phyloP scores from a whole-genome alignment of 2,797 vertebrate species.

The Luscinia luscinia region DNA sequence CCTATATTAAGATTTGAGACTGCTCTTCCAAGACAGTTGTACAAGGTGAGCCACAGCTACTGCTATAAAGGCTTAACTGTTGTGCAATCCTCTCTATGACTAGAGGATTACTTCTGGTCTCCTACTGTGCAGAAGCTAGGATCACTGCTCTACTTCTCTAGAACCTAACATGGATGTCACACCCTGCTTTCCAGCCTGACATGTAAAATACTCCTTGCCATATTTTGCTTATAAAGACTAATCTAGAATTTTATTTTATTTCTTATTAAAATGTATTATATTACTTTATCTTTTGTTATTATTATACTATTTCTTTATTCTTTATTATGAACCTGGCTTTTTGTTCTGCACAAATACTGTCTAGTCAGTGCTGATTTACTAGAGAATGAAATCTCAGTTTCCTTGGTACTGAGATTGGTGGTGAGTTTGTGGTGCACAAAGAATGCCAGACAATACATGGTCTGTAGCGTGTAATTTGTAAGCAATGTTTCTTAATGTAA shows the following conservation, averaged over 20 bases:
- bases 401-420: not conserved
- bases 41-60: not conserved
- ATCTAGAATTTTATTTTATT: not conserved
- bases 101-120: not conserved
- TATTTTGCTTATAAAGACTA: not conserved
- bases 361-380: not conserved
- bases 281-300: not conserved
- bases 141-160: not conserved
- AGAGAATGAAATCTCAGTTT: not conserved
- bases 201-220: not conserved
- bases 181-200: not conserved
- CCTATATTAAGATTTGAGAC: not conserved
- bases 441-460: not conserved
- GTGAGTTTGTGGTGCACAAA: not conserved
- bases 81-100: rapidly evolving
- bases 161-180: not conserved
- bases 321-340: not conserved
- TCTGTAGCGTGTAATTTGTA: not conserved
- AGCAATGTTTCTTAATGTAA: not conserved
- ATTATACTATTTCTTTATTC: not conserved
- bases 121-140: not conserved
- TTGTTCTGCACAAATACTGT: not conserved
- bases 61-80: not conserved
- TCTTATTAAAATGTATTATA: not conserved
- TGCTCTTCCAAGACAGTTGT: not conserved